Conservation (phyloP, 1,140 invertebrate genomes). For the Oscheius sp. region DNA sequence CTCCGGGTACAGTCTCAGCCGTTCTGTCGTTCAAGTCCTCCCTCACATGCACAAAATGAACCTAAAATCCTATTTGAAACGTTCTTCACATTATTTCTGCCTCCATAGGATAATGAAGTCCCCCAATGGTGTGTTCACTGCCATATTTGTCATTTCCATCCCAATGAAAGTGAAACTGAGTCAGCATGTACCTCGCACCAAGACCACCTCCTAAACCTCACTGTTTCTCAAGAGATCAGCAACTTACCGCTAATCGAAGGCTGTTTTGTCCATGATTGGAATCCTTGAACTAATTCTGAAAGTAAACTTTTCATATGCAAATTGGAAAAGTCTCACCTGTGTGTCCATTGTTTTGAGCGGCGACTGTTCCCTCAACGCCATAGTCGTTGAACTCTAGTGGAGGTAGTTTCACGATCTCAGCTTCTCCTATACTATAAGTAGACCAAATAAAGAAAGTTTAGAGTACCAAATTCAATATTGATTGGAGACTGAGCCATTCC, state of each 20-base stretch:
- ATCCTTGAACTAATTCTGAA: not conserved
- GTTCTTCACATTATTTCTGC: not conserved
- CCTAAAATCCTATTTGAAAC: not conserved
- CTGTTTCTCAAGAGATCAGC: not conserved
- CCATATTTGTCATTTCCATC: not conserved
- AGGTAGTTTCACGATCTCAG: not conserved
- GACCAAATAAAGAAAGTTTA: not conserved
- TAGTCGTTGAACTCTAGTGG: not conserved
- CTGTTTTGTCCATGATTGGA: not conserved
- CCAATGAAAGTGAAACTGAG: slow-evolving; percentile 3
- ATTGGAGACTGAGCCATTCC: not conserved
- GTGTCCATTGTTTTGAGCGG: not conserved
- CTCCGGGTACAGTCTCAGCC: not conserved
- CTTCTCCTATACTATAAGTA: not conserved
- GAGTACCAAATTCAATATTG: not conserved
- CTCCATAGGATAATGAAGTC: not conserved
- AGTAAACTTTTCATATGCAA: too few relatives aligned
- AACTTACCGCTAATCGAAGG: not conserved
- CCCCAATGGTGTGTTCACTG: not conserved
- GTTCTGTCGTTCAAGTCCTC: not conserved
- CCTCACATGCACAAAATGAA: not conserved
- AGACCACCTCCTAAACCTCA: not conserved
- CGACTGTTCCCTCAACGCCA: not conserved
- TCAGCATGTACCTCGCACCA: not conserved
- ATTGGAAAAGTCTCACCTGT: too few relatives aligned